Conservation (phyloP, 2,888 invertebrate species). For the Slavum lentiscoides region DNA sequence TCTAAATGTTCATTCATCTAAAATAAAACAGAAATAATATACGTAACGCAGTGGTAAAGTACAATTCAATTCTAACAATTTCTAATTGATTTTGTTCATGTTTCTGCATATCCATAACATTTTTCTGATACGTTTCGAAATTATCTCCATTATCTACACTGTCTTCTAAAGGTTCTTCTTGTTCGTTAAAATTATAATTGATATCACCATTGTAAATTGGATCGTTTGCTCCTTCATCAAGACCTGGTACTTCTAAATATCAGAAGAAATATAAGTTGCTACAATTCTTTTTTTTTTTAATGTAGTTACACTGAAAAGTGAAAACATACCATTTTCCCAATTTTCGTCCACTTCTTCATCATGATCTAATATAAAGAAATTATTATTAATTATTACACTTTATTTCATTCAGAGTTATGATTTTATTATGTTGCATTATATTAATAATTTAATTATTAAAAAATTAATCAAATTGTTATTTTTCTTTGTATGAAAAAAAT, state of each 20-base stretch:
- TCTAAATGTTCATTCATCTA: conserved; percentile 52
- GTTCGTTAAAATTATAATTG: background rate
- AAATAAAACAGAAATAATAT: background rate
- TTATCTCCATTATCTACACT: background rate
- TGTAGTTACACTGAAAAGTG: background rate
- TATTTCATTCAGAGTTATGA: background rate
- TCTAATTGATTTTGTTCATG: conserved; percentile 31
- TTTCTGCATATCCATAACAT: conserved; percentile 8
- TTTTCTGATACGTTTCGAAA: conserved; percentile 14
- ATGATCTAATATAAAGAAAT: background rate
- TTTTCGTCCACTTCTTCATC: conserved; percentile 16
- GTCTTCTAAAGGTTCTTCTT: background rate
- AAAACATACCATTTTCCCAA: conserved; percentile 22
- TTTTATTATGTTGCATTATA: too few species aligned
- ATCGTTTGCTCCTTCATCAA: conserved; percentile 30
- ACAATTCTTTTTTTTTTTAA: background rate
- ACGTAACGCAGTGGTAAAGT: background rate
- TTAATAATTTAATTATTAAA: background rate
- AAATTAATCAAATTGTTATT: conserved; percentile 12
- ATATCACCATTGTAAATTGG: background rate
- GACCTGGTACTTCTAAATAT: conserved; percentile 12
- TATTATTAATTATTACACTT: too few species aligned
- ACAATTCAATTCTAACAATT: background rate
- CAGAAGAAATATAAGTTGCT: background rate
- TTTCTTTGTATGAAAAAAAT: conserved; percentile 18